These are phyloP conservation scores for Leptodactylus fallax DNA, from an alignment of 2,797 vertebrate species.

Conservation along the genomic window DNA sequence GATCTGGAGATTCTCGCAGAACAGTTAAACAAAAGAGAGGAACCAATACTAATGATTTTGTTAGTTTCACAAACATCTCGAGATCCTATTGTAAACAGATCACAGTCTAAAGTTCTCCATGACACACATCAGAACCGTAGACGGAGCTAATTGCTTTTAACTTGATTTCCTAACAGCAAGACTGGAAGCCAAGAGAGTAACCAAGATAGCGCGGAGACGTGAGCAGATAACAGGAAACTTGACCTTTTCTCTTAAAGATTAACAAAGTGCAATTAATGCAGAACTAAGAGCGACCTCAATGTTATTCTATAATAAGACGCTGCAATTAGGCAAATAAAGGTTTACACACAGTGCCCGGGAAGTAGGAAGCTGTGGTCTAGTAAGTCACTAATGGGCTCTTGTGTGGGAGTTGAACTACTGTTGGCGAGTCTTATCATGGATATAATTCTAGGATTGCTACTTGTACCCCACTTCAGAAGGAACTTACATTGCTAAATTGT, in stretches of 20 bases:
- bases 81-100: conserved; percentile 28
- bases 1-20: neutral
- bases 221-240: conserved; percentile 34
- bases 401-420: neutral
- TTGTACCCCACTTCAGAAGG: neutral
- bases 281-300: neutral
- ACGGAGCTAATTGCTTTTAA: conserved; percentile 39
- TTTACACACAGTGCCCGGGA: conserved; percentile 3
- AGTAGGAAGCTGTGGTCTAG: conserved; percentile 17
- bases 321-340: conserved; percentile 33
- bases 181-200: conserved; percentile 48
- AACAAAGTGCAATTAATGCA: conserved; percentile 50
- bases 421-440: neutral
- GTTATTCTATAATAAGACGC: conserved; percentile 29
- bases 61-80: neutral
- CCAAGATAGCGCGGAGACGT: neutral
- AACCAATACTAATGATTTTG: conserved; percentile 2
- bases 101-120: neutral
- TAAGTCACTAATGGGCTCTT: neutral
- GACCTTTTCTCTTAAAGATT: conserved; percentile 50
- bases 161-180: conserved; percentile 39
- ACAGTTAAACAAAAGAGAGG: neutral
- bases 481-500: neutral
- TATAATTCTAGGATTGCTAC: neutral
- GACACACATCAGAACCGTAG: conserved; percentile 24